Evolutionary conservation across 1,140 invertebrate genomes (phyloP), one percentile per base, ranked within the genome.

Genomic region (Magallana ariakensis): DNA sequence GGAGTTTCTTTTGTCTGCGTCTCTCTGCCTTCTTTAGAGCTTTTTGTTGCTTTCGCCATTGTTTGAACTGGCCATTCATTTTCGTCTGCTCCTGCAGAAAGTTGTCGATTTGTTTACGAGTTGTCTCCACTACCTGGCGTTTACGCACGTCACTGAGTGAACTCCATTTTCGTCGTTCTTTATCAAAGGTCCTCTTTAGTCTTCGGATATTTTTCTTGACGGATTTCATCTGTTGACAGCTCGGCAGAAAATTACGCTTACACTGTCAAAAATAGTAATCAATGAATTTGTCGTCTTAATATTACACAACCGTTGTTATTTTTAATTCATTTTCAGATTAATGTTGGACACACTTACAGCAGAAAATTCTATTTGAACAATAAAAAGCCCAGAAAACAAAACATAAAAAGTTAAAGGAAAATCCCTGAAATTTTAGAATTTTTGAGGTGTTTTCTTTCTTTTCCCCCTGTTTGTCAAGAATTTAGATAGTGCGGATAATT

Each of bases 1-100:
- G 66, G 10, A 75, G 66, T 75, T 75, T 75, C 26, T 75, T 75
- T 26, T 75, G 19, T 75, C 33, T 75, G 22, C 26, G 33, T 75
- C 33, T 75, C 22, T 75, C 66, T 19, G 66, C 66, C 33, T 26
- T 75, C 66, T 75, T 75, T 26, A 26, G 22, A 26, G 66, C 66
- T 75, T 33, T 75, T 10, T 75, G 66, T 26, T 75, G 66, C 10
- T 22, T 75, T 26, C 22, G 10, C 66, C 66, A 75, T 75, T 75
- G 66, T 26, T 75, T 75, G 33, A 75, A 75, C 22, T 75, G 66
- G 9, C 22, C 22, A 75, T 13, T 26, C 66, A 75, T 75, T 75
- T 75, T 75, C 4, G 66, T 26, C 13, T 75, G 66, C 33, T 75
- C 22, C 13, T 75, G 19, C 11, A 22, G 22, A 19, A 75, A 75